Base-by-base conservation (phyloP, 2,113 vertebrate genomes). In the Nematolebias whitei region DNA sequence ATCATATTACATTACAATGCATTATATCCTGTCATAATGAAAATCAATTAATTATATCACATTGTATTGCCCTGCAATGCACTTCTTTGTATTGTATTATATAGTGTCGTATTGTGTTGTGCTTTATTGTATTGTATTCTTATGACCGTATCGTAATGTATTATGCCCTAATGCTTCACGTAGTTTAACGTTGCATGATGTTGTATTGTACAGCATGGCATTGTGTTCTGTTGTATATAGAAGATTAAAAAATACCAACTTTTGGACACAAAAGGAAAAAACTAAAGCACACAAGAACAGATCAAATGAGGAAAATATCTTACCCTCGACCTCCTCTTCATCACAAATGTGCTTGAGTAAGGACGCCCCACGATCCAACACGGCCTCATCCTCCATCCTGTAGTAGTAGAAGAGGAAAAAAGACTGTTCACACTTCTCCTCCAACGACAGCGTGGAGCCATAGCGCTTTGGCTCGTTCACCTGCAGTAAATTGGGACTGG, bases 331-430 rank as follows among this genome's bases (percentile, higher is more conserved):
- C 82, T 99, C 97, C 89, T 98, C 96, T 77, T 96, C 95, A 52
- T 99, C 96, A 49, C 96, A 98, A 2, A 96, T 91, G 55, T 98
- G 96, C 67, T 98, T 99, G 66, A 98, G 90, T 84, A 97, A 95
- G 75, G 96, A 98, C 32, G 96, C 97, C 78, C 97, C 97, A 80
- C 96, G 94, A 92, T 99, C 97, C 94, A 99, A 82, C 79, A 99
- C 97, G 20, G 97, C 97, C 93, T 99, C 97, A 85, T 99, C 97
- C 91, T 99, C 97, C 96, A 99, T 96, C 94, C 97, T 99, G 87
- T 96, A 98, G 93, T 98, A 96, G 93, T 98, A 99, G 85, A 97
- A 98, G 83, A 98, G 94, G 93, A 98, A 98, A 83, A 98, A 98
- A 92, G 97, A 98, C 90, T 95, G 95, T 89, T 98, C 94, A 96